Evolutionary conservation across 1,140 invertebrate genomes (phyloP).

Genomic region (Bactericera cockerelli): DNA sequence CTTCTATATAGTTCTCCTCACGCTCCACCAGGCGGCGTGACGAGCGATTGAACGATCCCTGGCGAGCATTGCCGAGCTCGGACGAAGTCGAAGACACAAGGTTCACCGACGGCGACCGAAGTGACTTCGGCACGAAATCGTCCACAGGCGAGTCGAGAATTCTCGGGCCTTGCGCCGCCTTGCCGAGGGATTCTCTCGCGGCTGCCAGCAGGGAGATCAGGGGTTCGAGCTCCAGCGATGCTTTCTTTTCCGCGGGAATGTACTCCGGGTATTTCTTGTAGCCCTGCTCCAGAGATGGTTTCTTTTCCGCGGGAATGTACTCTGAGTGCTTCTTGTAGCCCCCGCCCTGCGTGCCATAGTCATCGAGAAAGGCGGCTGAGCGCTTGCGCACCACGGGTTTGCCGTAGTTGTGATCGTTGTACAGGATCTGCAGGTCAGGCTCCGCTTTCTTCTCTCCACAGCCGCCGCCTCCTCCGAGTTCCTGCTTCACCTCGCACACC

Average conservation of each 20-base stretch:
- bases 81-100: too few species aligned
- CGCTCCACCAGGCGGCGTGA: too few species aligned
- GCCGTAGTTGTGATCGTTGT: conserved; percentile 4
- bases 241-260: neutral
- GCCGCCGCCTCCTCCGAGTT: too few species aligned
- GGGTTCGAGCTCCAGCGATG: neutral
- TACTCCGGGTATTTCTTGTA: neutral
- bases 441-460: too few species aligned
- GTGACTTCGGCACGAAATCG: neutral
- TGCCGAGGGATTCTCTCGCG: neutral
- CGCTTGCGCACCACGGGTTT: neutral
- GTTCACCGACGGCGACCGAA: too few species aligned
- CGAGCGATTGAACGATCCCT: too few species aligned
- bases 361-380: neutral
- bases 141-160: conserved; percentile 1
- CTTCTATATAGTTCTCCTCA: too few species aligned
- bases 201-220: neutral
- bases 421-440: neutral
- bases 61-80: too few species aligned
- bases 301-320: neutral
- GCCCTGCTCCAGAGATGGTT: neutral
- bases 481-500: too few species aligned
- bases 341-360: neutral
- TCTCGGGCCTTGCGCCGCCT: neutral
- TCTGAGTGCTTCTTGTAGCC: neutral